Evolutionary conservation across 2,888 invertebrate species (phyloP), one percentile per base, ranked within the genome.

Genomic region (Acrobasis repandana): DNA sequence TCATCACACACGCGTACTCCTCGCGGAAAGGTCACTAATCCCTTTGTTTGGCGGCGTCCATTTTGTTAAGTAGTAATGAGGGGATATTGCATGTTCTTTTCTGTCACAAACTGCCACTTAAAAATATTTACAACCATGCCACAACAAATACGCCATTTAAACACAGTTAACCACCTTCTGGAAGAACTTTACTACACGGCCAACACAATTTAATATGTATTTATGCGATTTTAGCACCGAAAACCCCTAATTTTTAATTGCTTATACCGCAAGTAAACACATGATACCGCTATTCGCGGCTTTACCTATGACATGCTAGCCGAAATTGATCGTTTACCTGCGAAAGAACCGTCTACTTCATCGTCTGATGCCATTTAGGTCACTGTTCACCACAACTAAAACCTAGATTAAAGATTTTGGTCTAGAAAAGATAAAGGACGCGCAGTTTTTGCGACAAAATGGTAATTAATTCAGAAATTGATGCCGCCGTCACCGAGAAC

Each of bases 301-400:
- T 93, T 59, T 92, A 89, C 89, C 92, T 92, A 92, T 90, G 91
- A 92, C 91, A 92, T 90, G 87, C 91, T 92, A 90, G 86, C 81
- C 80, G 34, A 86, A 88, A 89, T 83, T 83, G 74, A 81, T 77
- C 80, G 90, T 95, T 96, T 93, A 97, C 97, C 97, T 93, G 96
- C 96, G 84, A 95, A 96, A 86, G 95, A 95, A 85, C 96, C 97
- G 80, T 97, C 97, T 85, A 96, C 95, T 92, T 97, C 97, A 83
- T 97, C 97, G 80, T 97, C 97, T 69, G 97, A 97, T 89, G 96
- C 97, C 97, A 97, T 97, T 88, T 87, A 85, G 77, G 83, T 72
- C 76, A 86, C 81, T 82, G 81, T 85, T 81, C 77, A 80, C 78
- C 81, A 87, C 87, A 86, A 88, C 72, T 71, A 74, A 73, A 70